Percentiles rank a stretch among this genome's conserved stretches.
These are phyloP conservation scores for Megaustenia siamemsis DNA, from an alignment of 2,888 invertebrate species.

Conservation along the genomic window DNA sequence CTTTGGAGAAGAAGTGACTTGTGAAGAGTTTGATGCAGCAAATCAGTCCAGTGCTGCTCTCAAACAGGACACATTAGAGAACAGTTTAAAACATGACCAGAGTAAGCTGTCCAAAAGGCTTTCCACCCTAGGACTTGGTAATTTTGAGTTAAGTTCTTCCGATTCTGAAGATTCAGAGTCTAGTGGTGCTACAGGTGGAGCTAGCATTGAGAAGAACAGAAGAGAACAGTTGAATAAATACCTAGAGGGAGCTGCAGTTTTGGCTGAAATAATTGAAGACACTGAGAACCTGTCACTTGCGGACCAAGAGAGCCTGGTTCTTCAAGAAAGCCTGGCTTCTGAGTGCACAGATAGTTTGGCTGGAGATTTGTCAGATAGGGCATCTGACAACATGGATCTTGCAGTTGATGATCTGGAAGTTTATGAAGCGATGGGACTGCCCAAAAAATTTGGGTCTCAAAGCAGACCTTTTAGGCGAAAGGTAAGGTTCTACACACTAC, in stretches of 20 bases:
- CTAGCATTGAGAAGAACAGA: background rate
- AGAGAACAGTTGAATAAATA: constrained; percentile 40
- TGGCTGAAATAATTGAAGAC: constrained; percentile 41
- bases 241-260: constrained; percentile 39
- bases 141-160: constrained; percentile 52
- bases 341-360: constrained; percentile 18
- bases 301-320: background rate
- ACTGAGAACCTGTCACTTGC: background rate
- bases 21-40: background rate
- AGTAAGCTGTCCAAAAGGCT: constrained; percentile 37
- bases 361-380: background rate
- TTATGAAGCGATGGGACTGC: constrained; percentile 23
- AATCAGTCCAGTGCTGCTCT: background rate
- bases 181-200: background rate
- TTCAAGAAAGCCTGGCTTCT: constrained; percentile 9
- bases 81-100: constrained; percentile 28
- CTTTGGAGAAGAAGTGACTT: background rate
- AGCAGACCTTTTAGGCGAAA: background rate
- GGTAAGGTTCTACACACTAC: too few species aligned
- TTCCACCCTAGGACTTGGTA: constrained; percentile 40
- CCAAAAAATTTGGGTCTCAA: background rate
- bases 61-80: constrained; percentile 14
- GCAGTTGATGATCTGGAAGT: background rate
- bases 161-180: constrained; percentile 43
- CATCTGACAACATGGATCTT: background rate